Base-by-base conservation (phyloP, 2,888 invertebrate genomes). In the Synergus laeviventris region DNA sequence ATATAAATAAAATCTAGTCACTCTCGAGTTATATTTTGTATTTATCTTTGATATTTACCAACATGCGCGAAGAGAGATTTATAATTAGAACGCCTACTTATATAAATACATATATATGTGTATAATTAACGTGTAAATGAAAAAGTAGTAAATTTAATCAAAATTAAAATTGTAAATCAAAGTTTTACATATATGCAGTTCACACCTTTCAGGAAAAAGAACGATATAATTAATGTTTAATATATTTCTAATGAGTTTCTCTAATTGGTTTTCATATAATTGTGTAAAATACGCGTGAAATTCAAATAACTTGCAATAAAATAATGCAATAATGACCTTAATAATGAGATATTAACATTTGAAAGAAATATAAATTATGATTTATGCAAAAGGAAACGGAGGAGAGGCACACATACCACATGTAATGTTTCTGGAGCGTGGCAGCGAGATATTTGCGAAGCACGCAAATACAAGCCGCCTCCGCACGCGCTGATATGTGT, bases 401-500 rank as follows among this genome's bases (percentile, higher is more conserved):
- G 36, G 36, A 70, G 45, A 70, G 49, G 70, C 49, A 70, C 18
- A 31, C 24, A 24, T 70, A 70, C 21, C 12, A 70, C 31, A 31
- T 70, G 54, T 54, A 31, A 70, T 24, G 49, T 70, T 70, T 70
- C 70, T 70, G 49, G 70, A 70, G 70, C 70, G 70, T 70, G 70
- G 49, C 49, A 70, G 70, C 16, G 49, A 70, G 49, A n/a, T 70
- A 70, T 70, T 70, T 70, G 70, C 70, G 31, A 70, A 49, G 70
- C 70, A 70, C 70, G 66, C 59, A 60, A 66, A 36, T 75, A 73
- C 31, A 61, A 78, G 74, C 76, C 70, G 24, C 74, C 45, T 39
- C 75, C 75, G 62, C 75, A 76, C 60, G 66, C 73, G 75, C 74
- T 62, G 38, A 54, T n/a, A n/a, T 64, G 54, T 66, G 64, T 75